Base-by-base conservation (phyloP, 2,888 invertebrate species). In the Torymus aiolomorphi region DNA sequence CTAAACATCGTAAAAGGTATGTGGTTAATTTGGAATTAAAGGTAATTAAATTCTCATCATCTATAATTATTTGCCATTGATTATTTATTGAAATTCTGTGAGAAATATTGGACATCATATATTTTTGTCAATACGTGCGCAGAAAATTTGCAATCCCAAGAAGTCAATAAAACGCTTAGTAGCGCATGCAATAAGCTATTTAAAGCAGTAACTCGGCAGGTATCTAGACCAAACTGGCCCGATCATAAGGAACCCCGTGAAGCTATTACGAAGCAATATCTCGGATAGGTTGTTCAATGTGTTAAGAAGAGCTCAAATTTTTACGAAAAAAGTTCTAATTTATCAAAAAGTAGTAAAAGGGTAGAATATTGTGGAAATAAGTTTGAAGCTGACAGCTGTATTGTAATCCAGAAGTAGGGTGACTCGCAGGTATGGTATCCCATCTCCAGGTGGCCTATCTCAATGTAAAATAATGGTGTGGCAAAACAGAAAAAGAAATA, bases 231-330 rank as follows among this genome's bases (percentile, higher is more conserved):
- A 62, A 52, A 56, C 70, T 76, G 62, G 56, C 56, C 31, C 31
- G 18, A 20, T 49, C 66, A 57, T 69, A 66, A 75, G 80, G 67
- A 82, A 83, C 80, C 83, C 85, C 72, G 65, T 73, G 77, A 83
- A 83, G 83, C 80, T 80, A 87, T 87, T 85, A 86, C 73, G 69
- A 78, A 78, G 83, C 85, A 86, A 86, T 83, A 83, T 84, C 75
- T 80, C 80, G 84, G 82, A 83, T 81, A 78, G 77, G 67, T 81
- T 85, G 14, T 18, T 88, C 87, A 88, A 89, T 88, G 86, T 86
- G 87, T 86, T 89, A 88, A 89, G 88, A 84, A 85, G 83, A 84
- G 84, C 80, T 86, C 86, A 81, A 81, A 86, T 87, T 87, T 83
- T 84, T 81, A 65, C 65, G 18, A 86, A 86, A 87, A 87, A 87